These are phyloP conservation scores for Azemiops feae DNA, from an alignment of 2,113 vertebrate genomes.

Conservation along the genomic window DNA sequence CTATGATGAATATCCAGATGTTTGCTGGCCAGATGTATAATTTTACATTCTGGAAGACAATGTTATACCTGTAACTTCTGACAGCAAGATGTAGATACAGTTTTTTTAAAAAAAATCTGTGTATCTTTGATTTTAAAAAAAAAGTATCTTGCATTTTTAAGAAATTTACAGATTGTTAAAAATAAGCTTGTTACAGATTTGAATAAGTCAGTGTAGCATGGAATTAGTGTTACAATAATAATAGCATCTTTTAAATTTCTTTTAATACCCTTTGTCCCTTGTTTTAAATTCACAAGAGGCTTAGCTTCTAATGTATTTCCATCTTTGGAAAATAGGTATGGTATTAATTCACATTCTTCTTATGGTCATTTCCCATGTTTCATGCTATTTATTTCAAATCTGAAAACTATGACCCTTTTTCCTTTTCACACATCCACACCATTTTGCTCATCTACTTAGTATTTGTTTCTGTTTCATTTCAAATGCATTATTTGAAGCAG, in stretches of 20 bases:
- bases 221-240: slow-evolving; percentile 20
- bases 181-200: not conserved
- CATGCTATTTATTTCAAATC: slow-evolving; percentile 44
- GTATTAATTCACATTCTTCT: slow-evolving; percentile 37
- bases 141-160: not conserved
- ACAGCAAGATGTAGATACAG: slow-evolving; percentile 73
- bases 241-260: slow-evolving; percentile 11
- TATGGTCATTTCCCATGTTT: slow-evolving; percentile 49
- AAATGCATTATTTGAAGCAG: slow-evolving; percentile 40
- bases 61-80: slow-evolving; percentile 70
- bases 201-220: slow-evolving; percentile 23
- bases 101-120: slow-evolving; percentile 44
- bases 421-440: not conserved
- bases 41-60: slow-evolving; percentile 70
- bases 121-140: not conserved
- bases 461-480: slow-evolving; percentile 58
- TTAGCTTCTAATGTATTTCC: slow-evolving; percentile 43
- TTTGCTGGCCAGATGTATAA: slow-evolving; percentile 77
- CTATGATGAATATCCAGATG: slow-evolving; percentile 83
- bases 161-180: slow-evolving; percentile 6
- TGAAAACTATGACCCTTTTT: slow-evolving; percentile 39
- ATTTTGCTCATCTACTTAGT: slow-evolving; percentile 40
- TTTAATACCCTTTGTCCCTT: slow-evolving; percentile 41
- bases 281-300: slow-evolving; percentile 41
- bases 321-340: slow-evolving; percentile 45